Base-by-base conservation (phyloP, 2,113 vertebrate species). In the Tachuris rubrigastra region DNA sequence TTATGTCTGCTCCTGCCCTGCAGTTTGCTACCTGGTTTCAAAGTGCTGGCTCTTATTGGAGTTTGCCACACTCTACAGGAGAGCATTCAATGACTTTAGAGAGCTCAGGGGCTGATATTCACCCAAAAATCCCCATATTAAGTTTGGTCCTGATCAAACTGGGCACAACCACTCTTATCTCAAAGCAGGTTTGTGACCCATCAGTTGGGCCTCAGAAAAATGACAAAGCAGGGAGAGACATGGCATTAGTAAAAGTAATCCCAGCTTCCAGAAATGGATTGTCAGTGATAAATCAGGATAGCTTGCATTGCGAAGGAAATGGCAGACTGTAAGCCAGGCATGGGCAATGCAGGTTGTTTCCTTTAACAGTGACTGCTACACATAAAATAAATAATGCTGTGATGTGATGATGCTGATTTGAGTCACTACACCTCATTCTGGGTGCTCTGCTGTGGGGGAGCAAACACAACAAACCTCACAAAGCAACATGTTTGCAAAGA, bases 1-100 rank as follows among this genome's bases (percentile, higher is more conserved):
- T 89, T 92, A 81, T 80, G 39, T n/a, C 35, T 87, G 60, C 47
- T 93, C 63, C 86, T 91, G 65, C 76, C 78, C 76, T 87, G 83
- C 84, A 75, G 55, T 89, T 90, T 86, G 63, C 79, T 95, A 16
- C 59, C 77, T 71, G 65, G 39, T 85, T 91, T 91, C 82, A 71
- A 63, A 90, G 65, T 25, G 19, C 21, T 47, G 12, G 44, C 82
- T 89, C 44, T 79, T 96, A 18, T 65, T 6, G 0, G 69, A 63
- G 60, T 55, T 90, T 79, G 19, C 60, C 42, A 81, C 33, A 63
- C 21, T 3, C 69, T 15, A 37, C 69, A 84, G 92, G 65, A 89
- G 85, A 68, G 18, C 35, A 5, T 24, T 41, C 1, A 0, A 47
- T 31, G 65, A n/a, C 60, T 90, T 90, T 33, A 77, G 85, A 79